phyloP scores from a whole-genome alignment of 2,113 vertebrate genomes.

The Chiloscyllium plagiosum region DNA sequence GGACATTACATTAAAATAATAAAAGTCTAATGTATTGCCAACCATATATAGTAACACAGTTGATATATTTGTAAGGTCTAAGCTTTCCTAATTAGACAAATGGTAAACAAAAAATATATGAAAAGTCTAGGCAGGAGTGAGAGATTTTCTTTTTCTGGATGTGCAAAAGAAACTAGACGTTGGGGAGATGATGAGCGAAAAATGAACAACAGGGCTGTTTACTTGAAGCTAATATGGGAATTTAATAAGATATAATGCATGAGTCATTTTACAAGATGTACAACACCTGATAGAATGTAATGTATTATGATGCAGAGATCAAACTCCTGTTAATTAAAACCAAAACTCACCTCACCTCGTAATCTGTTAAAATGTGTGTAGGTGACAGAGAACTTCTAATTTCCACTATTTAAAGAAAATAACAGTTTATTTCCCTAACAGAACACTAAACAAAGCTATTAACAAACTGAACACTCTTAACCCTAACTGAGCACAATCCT shows the following conservation, averaged over 20 bases:
- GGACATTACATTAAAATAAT: neutral
- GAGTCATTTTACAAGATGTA: neutral
- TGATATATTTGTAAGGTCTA: too few species aligned
- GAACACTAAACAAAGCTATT: too few species aligned
- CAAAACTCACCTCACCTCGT: too few species aligned
- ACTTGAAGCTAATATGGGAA: neutral
- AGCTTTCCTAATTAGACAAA: neutral
- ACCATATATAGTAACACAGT: neutral
- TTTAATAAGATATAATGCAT: neutral
- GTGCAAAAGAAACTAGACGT: too few species aligned
- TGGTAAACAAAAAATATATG: neutral
- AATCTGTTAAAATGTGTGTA: too few species aligned
- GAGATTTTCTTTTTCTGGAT: neutral
- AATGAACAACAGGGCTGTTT: neutral
- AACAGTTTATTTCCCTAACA: too few species aligned
- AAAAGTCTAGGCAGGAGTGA: neutral
- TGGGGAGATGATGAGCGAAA: neutral
- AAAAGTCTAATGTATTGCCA: neutral
- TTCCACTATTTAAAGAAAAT: too few species aligned
- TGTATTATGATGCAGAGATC: too few species aligned
- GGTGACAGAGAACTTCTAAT: too few species aligned
- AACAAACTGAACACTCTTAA: too few species aligned
- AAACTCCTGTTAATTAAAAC: too few species aligned
- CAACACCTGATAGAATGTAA: neutral
- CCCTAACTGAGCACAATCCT: too few species aligned